phyloP scores from a whole-genome alignment of 2,113 vertebrate species.

The Chiloscyllium plagiosum region DNA sequence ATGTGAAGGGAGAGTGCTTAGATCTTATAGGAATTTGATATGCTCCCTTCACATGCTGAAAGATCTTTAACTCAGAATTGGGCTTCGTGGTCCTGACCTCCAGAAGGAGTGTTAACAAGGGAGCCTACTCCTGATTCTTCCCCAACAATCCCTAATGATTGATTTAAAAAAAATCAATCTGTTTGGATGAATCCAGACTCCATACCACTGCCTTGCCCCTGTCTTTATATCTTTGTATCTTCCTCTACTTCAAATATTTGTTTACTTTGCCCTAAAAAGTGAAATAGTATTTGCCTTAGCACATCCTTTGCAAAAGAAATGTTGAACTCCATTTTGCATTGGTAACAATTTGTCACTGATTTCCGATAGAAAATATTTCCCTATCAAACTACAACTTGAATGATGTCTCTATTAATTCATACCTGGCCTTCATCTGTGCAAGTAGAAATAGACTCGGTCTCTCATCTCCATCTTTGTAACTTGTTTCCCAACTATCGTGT shows the following conservation, averaged over 20 bases:
- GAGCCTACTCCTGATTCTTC: neutral
- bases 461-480: neutral
- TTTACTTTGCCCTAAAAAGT: neutral
- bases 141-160: neutral
- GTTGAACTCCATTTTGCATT: neutral
- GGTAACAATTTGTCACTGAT: neutral
- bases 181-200: neutral
- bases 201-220: neutral
- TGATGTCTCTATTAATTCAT: neutral
- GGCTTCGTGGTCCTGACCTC: neutral
- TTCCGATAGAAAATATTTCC: neutral
- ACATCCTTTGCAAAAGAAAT: neutral
- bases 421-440: neutral
- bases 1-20: no score
- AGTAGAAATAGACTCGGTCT: neutral
- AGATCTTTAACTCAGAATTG: neutral
- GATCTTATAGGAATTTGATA: no score
- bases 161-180: no score
- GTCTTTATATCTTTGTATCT: neutral
- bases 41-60: neutral
- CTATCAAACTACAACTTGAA: neutral
- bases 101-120: neutral
- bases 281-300: neutral
- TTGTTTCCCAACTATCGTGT: neutral
- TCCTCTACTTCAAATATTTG: neutral